These are phyloP conservation scores for Laticauda laticaudata DNA, from an alignment of 2,113 vertebrate genomes.

Conservation along the genomic window DNA sequence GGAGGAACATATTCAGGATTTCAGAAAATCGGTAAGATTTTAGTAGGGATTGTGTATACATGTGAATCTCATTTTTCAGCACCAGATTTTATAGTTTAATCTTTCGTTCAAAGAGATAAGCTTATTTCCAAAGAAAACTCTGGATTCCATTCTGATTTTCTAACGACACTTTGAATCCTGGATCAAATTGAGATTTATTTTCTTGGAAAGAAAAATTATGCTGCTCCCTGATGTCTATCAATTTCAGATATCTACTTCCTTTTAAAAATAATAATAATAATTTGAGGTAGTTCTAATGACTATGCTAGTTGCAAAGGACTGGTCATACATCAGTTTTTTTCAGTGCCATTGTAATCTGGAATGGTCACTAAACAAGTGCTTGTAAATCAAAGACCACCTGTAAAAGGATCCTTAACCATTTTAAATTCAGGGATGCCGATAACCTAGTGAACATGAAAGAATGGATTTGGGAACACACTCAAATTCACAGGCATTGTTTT, in stretches of 20 bases:
- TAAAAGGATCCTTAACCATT: not conserved
- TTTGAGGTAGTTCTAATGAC: too few species aligned
- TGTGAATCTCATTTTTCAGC: not conserved
- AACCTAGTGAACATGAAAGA: not conserved
- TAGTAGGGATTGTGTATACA: not conserved
- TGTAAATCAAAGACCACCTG: too few species aligned
- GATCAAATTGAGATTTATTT: not conserved
- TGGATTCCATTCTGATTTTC: not conserved
- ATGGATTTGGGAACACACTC: not conserved
- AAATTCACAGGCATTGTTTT: not conserved
- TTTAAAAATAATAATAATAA: too few species aligned
- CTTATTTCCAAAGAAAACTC: not conserved
- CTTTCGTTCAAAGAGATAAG: not conserved
- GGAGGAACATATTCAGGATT: conserved; percentile 56
- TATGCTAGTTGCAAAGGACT: too few species aligned
- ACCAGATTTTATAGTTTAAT: not conserved
- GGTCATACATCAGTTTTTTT: too few species aligned
- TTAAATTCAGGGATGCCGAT: not conserved
- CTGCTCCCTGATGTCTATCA: too few species aligned
- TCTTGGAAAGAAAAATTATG: too few species aligned
- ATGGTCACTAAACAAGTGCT: too few species aligned
- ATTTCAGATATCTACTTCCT: too few species aligned
- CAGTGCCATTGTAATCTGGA: too few species aligned
- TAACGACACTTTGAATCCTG: not conserved
- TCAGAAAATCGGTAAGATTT: conserved; percentile 53